Conservation (phyloP, 2,113 vertebrate genomes). For the Urocolius indicus region DNA sequence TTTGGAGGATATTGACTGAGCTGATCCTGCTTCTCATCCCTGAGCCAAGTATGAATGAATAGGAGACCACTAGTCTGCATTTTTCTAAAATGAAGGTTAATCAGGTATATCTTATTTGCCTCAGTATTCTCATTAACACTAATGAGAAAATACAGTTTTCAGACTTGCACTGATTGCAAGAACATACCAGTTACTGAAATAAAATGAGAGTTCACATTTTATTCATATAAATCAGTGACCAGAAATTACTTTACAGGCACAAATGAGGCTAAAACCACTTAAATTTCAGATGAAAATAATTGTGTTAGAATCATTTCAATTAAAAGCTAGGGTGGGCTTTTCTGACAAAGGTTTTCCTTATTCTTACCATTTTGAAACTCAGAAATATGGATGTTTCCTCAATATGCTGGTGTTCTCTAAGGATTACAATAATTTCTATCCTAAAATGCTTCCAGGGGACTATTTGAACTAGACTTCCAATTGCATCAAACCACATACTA, state of each 20-base stretch:
- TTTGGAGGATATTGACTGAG: background rate
- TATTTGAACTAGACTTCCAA: slow-evolving; percentile 31
- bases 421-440: background rate
- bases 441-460: slow-evolving; percentile 15
- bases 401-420: background rate
- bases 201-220: background rate
- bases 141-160: background rate
- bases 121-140: slow-evolving; percentile 10
- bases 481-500: slow-evolving; percentile 31
- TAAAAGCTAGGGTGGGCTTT: background rate
- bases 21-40: background rate
- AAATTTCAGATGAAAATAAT: background rate
- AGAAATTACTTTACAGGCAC: background rate
- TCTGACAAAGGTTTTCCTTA: background rate
- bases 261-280: background rate
- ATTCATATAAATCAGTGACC: background rate
- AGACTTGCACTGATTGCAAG: background rate
- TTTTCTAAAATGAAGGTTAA: slow-evolving; percentile 19
- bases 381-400: background rate
- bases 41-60: background rate
- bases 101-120: slow-evolving; percentile 4
- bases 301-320: background rate
- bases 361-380: background rate
- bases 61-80: background rate
- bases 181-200: background rate